These are phyloP conservation scores for Pipistrellus pygmaeus DNA, from an alignment of 2,797 vertebrate species.

Conservation along the genomic window DNA sequence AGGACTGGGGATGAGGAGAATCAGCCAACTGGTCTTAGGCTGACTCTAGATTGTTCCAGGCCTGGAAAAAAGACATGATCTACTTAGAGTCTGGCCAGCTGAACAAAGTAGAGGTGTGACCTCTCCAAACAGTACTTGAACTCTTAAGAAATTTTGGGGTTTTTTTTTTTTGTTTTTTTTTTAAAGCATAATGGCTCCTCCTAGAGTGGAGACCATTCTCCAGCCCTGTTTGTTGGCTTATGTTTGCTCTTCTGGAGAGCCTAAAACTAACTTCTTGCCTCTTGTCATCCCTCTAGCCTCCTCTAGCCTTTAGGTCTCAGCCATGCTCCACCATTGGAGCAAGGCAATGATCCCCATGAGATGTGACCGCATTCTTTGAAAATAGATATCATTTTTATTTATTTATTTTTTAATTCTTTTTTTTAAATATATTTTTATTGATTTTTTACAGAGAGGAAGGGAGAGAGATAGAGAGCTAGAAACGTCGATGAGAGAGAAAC, in stretches of 20 bases:
- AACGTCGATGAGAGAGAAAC: no score
- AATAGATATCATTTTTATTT: background rate
- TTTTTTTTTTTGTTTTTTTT: no score
- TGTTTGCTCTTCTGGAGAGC: conserved; percentile 10
- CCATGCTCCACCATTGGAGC: background rate
- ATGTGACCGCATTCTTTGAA: background rate
- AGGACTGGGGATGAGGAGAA: conserved; percentile 28
- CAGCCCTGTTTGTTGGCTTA: background rate
- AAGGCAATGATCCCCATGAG: background rate
- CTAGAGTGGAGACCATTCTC: background rate
- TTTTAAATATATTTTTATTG: no score
- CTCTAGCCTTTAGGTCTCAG: conserved; percentile 12
- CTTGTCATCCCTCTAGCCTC: background rate
- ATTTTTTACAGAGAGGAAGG: no score
- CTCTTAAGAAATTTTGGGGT: conserved; percentile 39
- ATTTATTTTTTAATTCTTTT: no score
- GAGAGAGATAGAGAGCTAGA: no score
- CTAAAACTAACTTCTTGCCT: background rate
- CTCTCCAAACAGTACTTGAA: background rate
- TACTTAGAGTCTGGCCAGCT: background rate
- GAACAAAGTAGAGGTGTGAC: conserved; percentile 20
- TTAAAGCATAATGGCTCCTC: background rate
- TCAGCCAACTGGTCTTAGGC: background rate
- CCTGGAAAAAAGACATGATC: conserved; percentile 37
- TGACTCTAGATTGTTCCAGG: background rate